phyloP scores from a whole-genome alignment of 2,797 vertebrate genomes.

The Acrocephalus scirpaceus region DNA sequence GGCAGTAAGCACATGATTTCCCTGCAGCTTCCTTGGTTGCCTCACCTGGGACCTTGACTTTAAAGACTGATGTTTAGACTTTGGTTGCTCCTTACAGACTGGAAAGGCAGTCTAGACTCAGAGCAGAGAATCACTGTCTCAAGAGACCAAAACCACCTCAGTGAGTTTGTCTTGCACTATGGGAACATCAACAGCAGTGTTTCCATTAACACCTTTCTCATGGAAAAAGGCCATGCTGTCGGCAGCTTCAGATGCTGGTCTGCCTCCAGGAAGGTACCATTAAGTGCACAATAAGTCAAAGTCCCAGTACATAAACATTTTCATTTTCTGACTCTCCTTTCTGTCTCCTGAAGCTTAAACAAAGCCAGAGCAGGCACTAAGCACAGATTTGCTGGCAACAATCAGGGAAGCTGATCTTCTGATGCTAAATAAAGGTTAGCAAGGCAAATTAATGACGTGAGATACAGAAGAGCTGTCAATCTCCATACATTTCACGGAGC shows the following conservation, averaged over 20 bases:
- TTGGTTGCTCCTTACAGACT: neutral
- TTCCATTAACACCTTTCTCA: neutral
- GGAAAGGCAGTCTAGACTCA: neutral
- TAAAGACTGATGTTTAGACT: neutral
- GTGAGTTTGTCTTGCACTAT: neutral
- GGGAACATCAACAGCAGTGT: neutral
- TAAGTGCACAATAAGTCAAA: neutral
- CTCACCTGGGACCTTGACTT: neutral
- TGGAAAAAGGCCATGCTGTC: neutral
- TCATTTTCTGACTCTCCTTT: neutral
- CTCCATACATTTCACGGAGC: neutral
- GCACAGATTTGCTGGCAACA: neutral
- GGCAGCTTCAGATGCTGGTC: neutral
- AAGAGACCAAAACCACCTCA: neutral
- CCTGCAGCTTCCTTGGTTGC: neutral
- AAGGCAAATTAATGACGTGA: conserved; percentile 28
- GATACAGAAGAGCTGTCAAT: conserved; percentile 23
- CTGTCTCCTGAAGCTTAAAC: neutral
- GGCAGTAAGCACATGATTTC: neutral
- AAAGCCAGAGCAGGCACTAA: neutral
- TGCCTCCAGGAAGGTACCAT: neutral
- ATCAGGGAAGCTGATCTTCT: conserved; percentile 1
- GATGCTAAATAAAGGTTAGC: conserved; percentile 11
- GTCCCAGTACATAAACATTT: neutral
- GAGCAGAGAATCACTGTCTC: neutral